phyloP scores from a whole-genome alignment of 2,797 vertebrate genomes.

The Oophaga sylvatica region DNA sequence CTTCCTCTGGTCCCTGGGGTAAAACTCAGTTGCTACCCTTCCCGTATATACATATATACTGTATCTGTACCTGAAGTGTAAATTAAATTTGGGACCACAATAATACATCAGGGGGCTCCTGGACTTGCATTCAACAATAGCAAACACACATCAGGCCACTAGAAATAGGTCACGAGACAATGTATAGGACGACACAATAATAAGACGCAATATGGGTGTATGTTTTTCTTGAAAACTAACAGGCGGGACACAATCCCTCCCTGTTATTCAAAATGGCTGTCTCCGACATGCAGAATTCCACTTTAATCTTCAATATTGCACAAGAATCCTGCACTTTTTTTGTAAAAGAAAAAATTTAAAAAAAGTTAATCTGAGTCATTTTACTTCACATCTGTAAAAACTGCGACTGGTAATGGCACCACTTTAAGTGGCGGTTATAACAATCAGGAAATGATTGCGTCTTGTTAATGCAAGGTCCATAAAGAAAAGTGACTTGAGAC shows the following conservation, averaged over 20 bases:
- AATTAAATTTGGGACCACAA: background rate
- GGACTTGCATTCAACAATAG: background rate
- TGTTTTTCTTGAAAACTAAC: no score
- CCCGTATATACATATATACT: no score
- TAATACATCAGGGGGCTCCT: no score
- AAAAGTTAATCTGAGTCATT: background rate
- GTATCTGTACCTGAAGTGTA: background rate
- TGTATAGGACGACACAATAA: background rate
- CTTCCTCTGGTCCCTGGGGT: background rate
- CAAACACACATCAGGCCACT: background rate
- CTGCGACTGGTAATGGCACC: background rate
- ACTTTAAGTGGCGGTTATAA: background rate
- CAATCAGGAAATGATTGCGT: no score
- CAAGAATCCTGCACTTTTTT: background rate
- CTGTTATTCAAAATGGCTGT: background rate
- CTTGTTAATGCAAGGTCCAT: background rate
- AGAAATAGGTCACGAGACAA: background rate
- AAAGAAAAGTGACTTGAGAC: conserved; percentile 19
- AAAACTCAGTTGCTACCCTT: background rate
- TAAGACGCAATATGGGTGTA: background rate
- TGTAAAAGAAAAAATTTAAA: background rate
- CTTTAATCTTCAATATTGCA: background rate
- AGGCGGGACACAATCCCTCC: background rate
- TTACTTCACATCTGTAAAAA: background rate
- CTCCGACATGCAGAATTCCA: background rate